These are phyloP conservation scores for Liparis tanakae DNA, from an alignment of 2,797 vertebrate genomes.

Conservation along the genomic window DNA sequence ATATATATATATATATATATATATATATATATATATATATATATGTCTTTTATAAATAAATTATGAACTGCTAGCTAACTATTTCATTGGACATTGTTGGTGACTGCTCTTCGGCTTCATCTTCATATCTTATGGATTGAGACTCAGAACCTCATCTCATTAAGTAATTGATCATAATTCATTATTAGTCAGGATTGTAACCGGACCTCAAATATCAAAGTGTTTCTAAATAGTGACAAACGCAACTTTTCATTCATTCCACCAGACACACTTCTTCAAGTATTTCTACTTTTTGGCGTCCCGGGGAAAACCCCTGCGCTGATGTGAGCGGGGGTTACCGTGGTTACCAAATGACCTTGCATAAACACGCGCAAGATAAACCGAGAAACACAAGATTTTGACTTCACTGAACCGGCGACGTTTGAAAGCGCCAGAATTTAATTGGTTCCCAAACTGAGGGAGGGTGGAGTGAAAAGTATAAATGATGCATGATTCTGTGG, in stretches of 20 bases:
- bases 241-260: background rate
- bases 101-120: background rate
- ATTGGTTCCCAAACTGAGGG: background rate
- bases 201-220: background rate
- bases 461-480: background rate
- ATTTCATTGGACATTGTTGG: background rate
- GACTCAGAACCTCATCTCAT: background rate
- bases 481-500: background rate
- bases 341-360: conserved; percentile 18
- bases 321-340: background rate
- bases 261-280: background rate
- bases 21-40: too few relatives aligned
- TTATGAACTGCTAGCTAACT: background rate
- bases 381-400: background rate
- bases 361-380: background rate
- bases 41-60: too few relatives aligned
- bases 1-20: too few relatives aligned
- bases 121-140: background rate
- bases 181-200: background rate
- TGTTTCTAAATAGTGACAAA: background rate
- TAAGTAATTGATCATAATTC: background rate
- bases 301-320: conserved; percentile 26
- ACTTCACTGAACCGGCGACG: background rate
- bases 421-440: background rate
- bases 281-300: background rate